phyloP scores from a whole-genome alignment of 2,797 vertebrate species.

The Florisuga fusca region DNA sequence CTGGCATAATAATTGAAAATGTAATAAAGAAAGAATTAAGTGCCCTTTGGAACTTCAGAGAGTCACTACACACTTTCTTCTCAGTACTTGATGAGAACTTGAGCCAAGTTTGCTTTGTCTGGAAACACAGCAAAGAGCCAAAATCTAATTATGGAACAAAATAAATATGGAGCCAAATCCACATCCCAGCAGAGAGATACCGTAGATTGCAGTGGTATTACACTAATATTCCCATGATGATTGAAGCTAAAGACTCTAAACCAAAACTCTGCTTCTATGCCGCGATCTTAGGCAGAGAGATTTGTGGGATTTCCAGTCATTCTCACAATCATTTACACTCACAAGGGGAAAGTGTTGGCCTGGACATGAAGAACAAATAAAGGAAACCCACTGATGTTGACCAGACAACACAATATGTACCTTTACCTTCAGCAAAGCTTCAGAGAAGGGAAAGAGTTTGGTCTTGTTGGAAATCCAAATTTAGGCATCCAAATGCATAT shows the following conservation, averaged over 20 bases:
- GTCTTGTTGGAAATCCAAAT: neutral
- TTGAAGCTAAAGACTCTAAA: neutral
- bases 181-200: neutral
- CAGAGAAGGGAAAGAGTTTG: neutral
- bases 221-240: neutral
- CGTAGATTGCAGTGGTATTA: neutral
- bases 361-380: rapidly evolving
- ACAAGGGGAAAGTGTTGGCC: neutral
- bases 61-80: neutral
- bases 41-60: neutral
- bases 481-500: neutral
- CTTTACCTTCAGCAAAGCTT: neutral
- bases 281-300: neutral
- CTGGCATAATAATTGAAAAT: neutral
- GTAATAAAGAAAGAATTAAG: neutral
- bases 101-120: neutral
- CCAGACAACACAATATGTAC: neutral
- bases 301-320: neutral
- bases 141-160: neutral
- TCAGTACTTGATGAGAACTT: neutral
- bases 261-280: neutral
- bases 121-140: neutral
- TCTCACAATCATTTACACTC: neutral
- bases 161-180: neutral
- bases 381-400: neutral